A percentile compares a stretch with the other conserved stretches of the same genome.
These are phyloP conservation scores for Monochamus saltuarius DNA, from an alignment of 1,140 invertebrate genomes.

Conservation along the genomic window DNA sequence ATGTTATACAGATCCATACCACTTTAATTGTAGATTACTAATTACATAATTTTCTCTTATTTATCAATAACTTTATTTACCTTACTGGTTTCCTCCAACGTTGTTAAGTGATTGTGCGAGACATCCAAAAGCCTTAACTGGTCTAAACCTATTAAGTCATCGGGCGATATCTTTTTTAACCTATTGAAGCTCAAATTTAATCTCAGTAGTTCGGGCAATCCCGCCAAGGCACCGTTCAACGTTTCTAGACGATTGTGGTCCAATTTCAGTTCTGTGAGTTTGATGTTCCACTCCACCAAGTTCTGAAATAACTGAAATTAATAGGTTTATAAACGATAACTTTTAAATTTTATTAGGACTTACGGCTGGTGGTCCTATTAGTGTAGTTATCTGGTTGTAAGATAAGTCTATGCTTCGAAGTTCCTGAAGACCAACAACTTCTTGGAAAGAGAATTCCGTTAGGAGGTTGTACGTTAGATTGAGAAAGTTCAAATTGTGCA, in stretches of 20 bases:
- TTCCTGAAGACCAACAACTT: slow-evolving; percentile 68
- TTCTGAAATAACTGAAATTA: slow-evolving; percentile 56
- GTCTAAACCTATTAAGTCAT: slow-evolving; percentile 73
- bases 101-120: slow-evolving; percentile 72
- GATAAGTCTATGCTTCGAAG: slow-evolving; percentile 71
- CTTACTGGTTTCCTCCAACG: slow-evolving; percentile 77
- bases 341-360: slow-evolving; percentile 30
- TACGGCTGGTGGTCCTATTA: slow-evolving; percentile 70
- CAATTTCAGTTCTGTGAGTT: slow-evolving; percentile 67
- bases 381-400: slow-evolving; percentile 67
- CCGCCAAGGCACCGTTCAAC: slow-evolving; percentile 71
- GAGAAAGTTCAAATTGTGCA: slow-evolving; percentile 64
- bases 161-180: slow-evolving; percentile 67
- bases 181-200: slow-evolving; percentile 74
- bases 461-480: slow-evolving; percentile 77
- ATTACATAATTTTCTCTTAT: neutral
- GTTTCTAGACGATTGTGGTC: slow-evolving; percentile 70
- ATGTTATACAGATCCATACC: too few species aligned
- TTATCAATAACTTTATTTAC: slow-evolving; percentile 52
- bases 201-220: slow-evolving; percentile 68
- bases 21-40: too few species aligned
- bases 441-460: slow-evolving; percentile 72
- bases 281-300: slow-evolving; percentile 69
- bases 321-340: too few species aligned
- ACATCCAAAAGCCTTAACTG: slow-evolving; percentile 71